Base-by-base conservation (phyloP, 2,888 invertebrate species). In the Hoplodrina blanda region DNA sequence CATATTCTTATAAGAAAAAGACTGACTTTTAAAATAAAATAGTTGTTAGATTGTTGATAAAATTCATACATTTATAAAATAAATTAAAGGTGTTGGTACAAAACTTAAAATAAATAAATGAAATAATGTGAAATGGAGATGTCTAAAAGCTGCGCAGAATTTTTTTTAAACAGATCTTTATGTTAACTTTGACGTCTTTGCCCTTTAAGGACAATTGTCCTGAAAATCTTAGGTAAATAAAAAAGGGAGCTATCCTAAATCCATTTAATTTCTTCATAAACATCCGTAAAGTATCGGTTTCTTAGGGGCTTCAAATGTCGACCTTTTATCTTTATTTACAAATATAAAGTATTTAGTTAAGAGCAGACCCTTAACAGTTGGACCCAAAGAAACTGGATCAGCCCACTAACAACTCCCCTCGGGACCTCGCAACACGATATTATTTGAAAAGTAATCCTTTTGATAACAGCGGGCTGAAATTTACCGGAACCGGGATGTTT, bases 401-500 rank as follows among this genome's bases (percentile, higher is more conserved):
- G 63, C 37, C 49, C 46, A 69, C 78, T 83, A 84, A 84, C 69
- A 69, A 73, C 72, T 33, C 50, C 78, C 78, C 80, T 13, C 0
- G 57, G 79, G 82, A 69, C 20, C 37, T 60, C 19, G 82, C 59
- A 82, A 83, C 69, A 59, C 63, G 78, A 82, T 83, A 82, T 80
- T 83, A 80, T 84, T 78, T 74, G 74, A 73, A 81, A 80, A 76
- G 72, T 76, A 84, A 84, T 82, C 80, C 78, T 80, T 83, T 84
- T 80, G 73, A 80, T 71, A 82, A 63, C 67, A 70, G 62, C 33
- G 57, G 63, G 41, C 30, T 55, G 33, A 67, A 60, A 44, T 71
- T 69, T 73, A 63, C 61, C 53, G 55, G 55, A 44, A 46, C 44
- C 37, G 2, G 44, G 49, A 55, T 61, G 64, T 75, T 75, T 64